Conservation (phyloP, 2,797 vertebrate species). For the Calcarius lapponicus region DNA sequence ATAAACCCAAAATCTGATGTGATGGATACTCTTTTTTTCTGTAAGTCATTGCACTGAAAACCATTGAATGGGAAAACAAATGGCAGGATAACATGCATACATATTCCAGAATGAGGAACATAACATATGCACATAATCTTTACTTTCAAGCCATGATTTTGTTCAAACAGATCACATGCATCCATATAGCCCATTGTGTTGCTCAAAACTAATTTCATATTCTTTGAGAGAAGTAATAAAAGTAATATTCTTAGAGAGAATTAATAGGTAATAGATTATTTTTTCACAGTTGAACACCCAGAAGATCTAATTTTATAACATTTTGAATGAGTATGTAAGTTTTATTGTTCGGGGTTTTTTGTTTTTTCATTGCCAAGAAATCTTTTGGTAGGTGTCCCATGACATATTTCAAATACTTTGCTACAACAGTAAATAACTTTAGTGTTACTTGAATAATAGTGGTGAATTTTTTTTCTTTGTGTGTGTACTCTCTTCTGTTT, state of each 20-base stretch:
- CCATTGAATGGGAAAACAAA: background rate
- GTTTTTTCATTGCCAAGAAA: background rate
- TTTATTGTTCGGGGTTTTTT: background rate
- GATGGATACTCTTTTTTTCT: background rate
- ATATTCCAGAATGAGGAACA: background rate
- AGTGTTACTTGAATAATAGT: background rate
- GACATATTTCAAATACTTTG: background rate
- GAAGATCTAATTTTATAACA: background rate
- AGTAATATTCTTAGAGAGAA: background rate
- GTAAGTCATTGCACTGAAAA: background rate
- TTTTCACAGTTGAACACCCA: background rate
- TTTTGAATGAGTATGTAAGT: background rate
- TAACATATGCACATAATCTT: background rate
- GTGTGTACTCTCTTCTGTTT: background rate
- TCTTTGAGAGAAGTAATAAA: background rate
- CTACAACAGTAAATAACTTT: background rate
- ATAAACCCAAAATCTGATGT: background rate
- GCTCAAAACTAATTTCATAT: background rate
- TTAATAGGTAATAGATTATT: background rate
- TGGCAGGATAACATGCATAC: background rate
- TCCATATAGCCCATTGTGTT: background rate
- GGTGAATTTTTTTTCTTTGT: background rate
- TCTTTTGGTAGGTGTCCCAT: background rate
- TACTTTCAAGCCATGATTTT: background rate
- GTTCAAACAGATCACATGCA: background rate